Evolutionary conservation across 2,888 invertebrate genomes (phyloP).

Genomic region (Catocala fraxini): DNA sequence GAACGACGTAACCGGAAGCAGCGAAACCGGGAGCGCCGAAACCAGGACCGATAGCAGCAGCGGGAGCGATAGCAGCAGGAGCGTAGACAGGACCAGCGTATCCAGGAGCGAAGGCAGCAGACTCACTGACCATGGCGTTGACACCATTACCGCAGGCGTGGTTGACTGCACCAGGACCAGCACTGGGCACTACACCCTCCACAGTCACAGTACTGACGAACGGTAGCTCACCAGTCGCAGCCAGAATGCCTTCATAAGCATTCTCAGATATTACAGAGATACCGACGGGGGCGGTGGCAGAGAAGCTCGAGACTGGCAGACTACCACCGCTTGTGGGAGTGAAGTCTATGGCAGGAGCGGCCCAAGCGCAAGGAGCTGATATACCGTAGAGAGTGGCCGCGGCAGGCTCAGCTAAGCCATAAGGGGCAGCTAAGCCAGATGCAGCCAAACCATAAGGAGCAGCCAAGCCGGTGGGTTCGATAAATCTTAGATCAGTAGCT

Average conservation of each 20-base stretch:
- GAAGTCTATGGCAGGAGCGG: slow-evolving; percentile 17
- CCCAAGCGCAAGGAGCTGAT: neutral
- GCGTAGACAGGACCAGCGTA: neutral
- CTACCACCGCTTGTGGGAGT: slow-evolving; percentile 47
- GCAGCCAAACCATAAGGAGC: slow-evolving; percentile 9
- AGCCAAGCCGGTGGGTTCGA: slow-evolving; percentile 17
- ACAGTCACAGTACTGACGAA: slow-evolving; percentile 52
- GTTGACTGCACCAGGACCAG: slow-evolving; percentile 46
- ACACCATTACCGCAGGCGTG: slow-evolving; percentile 12
- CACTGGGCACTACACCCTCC: slow-evolving; percentile 30
- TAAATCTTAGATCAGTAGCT: slow-evolving; percentile 12
- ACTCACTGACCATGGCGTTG: neutral
- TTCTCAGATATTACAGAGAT: slow-evolving; percentile 62
- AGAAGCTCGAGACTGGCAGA: slow-evolving; percentile 50
- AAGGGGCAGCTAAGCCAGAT: slow-evolving; percentile 10
- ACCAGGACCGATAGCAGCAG: too few relatives aligned
- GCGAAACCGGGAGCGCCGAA: too few relatives aligned
- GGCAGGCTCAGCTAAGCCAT: slow-evolving; percentile 6
- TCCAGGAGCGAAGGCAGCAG: slow-evolving; percentile 19
- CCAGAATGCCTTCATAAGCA: slow-evolving; percentile 55
- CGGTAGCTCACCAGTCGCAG: slow-evolving; percentile 58
- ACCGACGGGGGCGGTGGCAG: slow-evolving; percentile 58
- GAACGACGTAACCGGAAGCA: too few relatives aligned
- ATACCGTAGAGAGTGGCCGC: neutral
- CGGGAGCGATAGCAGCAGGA: neutral